Base-by-base conservation (phyloP, 2,113 vertebrate species). In the Brienomyrus brachyistius region DNA sequence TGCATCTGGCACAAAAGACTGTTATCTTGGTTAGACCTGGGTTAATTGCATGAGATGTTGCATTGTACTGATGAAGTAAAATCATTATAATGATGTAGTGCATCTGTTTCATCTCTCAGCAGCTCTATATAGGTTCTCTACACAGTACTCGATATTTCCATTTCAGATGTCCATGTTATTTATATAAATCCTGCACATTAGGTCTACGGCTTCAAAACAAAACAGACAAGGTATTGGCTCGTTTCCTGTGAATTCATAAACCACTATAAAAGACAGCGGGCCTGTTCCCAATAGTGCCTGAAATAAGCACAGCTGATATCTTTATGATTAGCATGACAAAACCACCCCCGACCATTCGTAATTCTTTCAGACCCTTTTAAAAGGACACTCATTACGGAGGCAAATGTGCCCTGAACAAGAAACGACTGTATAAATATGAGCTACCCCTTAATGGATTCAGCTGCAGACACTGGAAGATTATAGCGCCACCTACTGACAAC, bases 401-500 rank as follows among this genome's bases (percentile, higher is more conserved):
- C 43, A 89, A 87, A 86, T 62, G n/a, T 91, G 54, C 52, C 89
- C 56, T 54, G n/a, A 70, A 70, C 27, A 43, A 52, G 48, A 74
- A 90, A 82, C 87, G 35, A 52, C 21, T 85, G 56, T 48, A 70
- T 90, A 74, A 90, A 77, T 52, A 90, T 54, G 48, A 80, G 85
- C 6, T 23, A 1, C 45, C 17, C 40, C 54, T 52, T 51, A 23
- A 40, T 52, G 59, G 59, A 52, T 50, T 45, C 21, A 70, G 13
- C 45, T n/a, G 19, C 45, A 6, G 48, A 48, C 23, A 27, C 59
- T 82, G 91, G 90, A 11, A 80, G 35, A 74, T 83, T 84, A 91
- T 86, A 90, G 90, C 66, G 91, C 92, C 94, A 92, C 92, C 95
- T 95, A 92, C 15, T 19, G 40, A 90, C 84, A 85, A 35, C 27